Base-by-base conservation (phyloP, 2,113 vertebrate species). In the Dromiciops gliroides region DNA sequence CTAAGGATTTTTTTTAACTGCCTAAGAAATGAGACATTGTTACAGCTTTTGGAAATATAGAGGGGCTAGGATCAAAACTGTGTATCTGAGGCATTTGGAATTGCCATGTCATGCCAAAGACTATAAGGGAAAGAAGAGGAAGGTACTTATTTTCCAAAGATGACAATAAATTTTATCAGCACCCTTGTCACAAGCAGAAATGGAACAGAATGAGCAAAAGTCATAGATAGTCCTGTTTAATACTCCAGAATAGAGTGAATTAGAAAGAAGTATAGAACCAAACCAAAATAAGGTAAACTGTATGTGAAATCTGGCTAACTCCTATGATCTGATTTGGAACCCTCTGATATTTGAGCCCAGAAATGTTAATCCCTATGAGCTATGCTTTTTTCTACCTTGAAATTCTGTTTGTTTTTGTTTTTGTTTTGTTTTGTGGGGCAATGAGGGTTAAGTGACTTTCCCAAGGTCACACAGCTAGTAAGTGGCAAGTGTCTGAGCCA, bases 101-200 rank as follows among this genome's bases (percentile, higher is more conserved):
- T 48, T 19, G 14, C 56, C 25, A 31, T n/a, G 31, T 10, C 31
- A 53, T 12, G 6, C 53, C 51, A 5, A 53, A 56, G 28, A 16
- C n/a, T 50, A 88, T n/a, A 48, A 3, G 51, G 23, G 90, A 92
- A 91, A 56, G 53, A 83, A 7, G 7, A 9, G 47, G 1, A 25
- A 26, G 23, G 14, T 31, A 25, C 6, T 0, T 8, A 44, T 0
- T 60, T n/a, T 14, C 50, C 49, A 44, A 26, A 93, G 90, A 19
- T 9, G 14, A 12, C 37, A 75, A 3, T 6, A 12, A 0, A 28
- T 49, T 48, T 88, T 12, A 7, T 56, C 3, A 24, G 24, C 47
- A 14, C 6, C 4, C 2, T 6, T 47, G 3, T 2, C 48, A 37
- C 23, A 1, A 16, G 37, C 0, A 24, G 48, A 48, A n/a, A 37